Evolutionary conservation across 2,113 vertebrate genomes (phyloP).

Genomic region (Amazona guildingii): DNA sequence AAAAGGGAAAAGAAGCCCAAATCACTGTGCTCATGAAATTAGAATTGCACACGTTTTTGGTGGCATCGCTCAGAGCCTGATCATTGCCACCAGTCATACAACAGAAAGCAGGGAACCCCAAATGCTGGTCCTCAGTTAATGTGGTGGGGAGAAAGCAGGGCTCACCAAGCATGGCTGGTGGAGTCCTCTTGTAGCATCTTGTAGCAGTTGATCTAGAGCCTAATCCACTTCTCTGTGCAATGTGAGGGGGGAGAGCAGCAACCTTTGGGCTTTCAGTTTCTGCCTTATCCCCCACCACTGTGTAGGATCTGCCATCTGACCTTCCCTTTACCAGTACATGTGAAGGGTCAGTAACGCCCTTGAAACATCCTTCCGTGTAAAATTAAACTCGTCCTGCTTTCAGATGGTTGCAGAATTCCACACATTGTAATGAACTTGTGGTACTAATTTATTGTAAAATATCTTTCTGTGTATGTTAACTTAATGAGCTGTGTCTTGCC

Average conservation of each 20-base stretch:
- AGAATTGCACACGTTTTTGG: neutral
- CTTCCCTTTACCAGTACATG: neutral
- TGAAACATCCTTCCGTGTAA: neutral
- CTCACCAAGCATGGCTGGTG: neutral
- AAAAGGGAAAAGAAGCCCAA: neutral
- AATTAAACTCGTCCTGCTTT: neutral
- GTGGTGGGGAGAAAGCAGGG: neutral
- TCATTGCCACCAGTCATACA: neutral
- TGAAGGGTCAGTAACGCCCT: neutral
- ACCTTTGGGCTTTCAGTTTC: neutral
- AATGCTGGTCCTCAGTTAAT: neutral
- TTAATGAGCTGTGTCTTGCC: neutral
- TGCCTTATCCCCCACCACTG: neutral
- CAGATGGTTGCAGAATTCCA: neutral
- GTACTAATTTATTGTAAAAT: neutral
- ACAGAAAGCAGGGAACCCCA: neutral
- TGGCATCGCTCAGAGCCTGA: neutral
- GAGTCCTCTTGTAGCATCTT: neutral
- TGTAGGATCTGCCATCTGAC: neutral
- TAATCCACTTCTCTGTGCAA: neutral
- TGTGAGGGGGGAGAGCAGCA: neutral
- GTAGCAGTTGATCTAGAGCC: neutral
- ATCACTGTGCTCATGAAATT: neutral
- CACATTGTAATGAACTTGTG: rapidly evolving
- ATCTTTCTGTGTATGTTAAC: neutral